Evolutionary conservation across 2,113 vertebrate genomes (phyloP).

Genomic region (Halcyon malimbica): DNA sequence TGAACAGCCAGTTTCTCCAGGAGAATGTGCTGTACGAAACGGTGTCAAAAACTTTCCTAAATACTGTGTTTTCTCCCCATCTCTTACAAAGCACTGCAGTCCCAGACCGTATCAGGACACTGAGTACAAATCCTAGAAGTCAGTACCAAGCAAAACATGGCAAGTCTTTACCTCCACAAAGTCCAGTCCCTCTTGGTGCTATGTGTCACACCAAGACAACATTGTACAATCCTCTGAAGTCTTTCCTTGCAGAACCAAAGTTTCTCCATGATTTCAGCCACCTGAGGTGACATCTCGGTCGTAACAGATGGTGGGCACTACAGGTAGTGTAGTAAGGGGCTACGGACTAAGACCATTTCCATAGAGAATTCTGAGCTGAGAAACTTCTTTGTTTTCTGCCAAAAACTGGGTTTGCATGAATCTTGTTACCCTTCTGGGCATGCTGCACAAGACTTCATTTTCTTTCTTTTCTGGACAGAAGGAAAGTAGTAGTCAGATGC

Average conservation of each 20-base stretch:
- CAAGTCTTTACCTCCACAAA: neutral
- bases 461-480: neutral
- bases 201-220: neutral
- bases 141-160: fast-evolving
- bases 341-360: neutral
- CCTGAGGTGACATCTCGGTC: neutral
- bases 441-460: neutral
- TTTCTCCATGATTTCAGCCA: neutral
- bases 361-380: neutral
- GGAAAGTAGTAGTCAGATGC: neutral
- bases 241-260: neutral
- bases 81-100: neutral
- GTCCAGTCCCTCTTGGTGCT: neutral
- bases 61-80: neutral
- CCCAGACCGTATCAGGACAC: neutral
- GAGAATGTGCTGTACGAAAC: neutral
- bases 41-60: neutral
- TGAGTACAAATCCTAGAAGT: neutral
- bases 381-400: neutral
- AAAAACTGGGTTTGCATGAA: neutral
- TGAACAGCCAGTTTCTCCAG: neutral
- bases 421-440: neutral
- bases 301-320: neutral
- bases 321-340: neutral
- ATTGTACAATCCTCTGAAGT: neutral